A percentile compares a stretch with the other conserved stretches of the same genome.
Evolutionary conservation across 1,140 invertebrate species (phyloP).

Genomic region (Polypedilum vanderplanki): DNA sequence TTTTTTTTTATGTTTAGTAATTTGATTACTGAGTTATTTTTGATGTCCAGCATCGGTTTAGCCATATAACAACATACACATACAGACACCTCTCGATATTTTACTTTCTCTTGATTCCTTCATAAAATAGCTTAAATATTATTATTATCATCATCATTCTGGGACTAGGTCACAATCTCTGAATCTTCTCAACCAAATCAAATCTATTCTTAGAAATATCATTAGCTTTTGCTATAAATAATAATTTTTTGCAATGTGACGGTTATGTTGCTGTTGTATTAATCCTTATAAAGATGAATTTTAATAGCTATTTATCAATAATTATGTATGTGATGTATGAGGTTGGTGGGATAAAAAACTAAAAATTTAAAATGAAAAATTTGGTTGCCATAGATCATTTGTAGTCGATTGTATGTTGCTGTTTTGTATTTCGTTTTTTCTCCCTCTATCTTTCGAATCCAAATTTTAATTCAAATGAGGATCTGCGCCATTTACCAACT

Average conservation of each 20-base stretch:
- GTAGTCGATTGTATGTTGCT: no score
- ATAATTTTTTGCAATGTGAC: background rate
- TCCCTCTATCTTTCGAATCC: conserved; percentile 4
- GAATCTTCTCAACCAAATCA: background rate
- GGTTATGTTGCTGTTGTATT: background rate
- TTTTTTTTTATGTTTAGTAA: conserved; percentile 4
- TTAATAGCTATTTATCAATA: background rate
- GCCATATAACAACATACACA: background rate
- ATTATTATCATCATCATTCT: background rate
- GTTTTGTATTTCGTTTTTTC: background rate
- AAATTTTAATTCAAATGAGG: conserved; percentile 36
- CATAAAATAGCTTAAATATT: background rate
- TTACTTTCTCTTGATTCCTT: background rate
- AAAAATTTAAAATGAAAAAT: background rate
- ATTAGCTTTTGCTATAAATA: no score
- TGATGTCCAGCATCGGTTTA: conserved; percentile 25
- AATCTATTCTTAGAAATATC: no score
- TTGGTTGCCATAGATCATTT: background rate
- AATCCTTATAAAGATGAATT: background rate
- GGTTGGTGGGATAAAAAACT: background rate
- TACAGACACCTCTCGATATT: background rate
- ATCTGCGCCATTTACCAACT: conserved; percentile 61
- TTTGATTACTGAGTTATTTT: conserved; percentile 12
- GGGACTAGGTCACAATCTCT: background rate
- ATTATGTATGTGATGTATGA: background rate